Evolutionary conservation across 2,888 invertebrate species (phyloP), one percentile per base, ranked within the genome.

Genomic region (Ectropis crepuscularia): DNA sequence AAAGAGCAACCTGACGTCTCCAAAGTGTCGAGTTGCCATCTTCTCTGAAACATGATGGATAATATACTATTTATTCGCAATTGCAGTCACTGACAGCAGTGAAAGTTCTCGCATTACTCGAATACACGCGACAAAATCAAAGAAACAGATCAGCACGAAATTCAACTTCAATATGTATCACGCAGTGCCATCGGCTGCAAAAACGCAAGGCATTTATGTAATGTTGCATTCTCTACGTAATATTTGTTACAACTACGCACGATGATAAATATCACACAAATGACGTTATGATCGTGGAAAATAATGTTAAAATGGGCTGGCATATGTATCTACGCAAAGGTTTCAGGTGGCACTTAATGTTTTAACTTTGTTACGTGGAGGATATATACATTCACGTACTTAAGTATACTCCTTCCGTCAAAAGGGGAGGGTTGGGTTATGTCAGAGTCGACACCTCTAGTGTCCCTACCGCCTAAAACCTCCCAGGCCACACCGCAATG

Each of bases 141-240:
- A 63, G 43, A 53, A 57, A 55, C 63, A 59, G 54, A 59, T 59
- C 54, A 45, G 47, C 59, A 65, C 60, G 57, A 63, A 54, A 47
- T 41, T 42, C 10, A 9, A 58, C 58, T 48, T 50, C 45, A 50
- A 54, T 54, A 63, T 55, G 55, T 63, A 59, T 63, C 63, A 51
- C n/a, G 50, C 39, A 36, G 9, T 46, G 43, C 48, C 41, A 64
- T 63, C 60, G 43, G 51, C 42, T 43, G 60, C 16, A 47, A 41
- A 62, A 53, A 55, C 42, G 47, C 55, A 16, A 49, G 48, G 55
- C 49, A 5, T 55, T 60, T 60, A 60, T 38, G 55, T 60, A 60
- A 64, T 42, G 51, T 46, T 53, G 48, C 64, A 60, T 64, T 60
- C 47, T 46, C 41, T 54, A 57, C 16, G 53, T 53, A 53, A 41